Evolutionary conservation across 92 coral and sea anemone species (phyloP), one percentile per base, ranked within the genome.

Genomic region (Palythoa heliodiscus): DNA sequence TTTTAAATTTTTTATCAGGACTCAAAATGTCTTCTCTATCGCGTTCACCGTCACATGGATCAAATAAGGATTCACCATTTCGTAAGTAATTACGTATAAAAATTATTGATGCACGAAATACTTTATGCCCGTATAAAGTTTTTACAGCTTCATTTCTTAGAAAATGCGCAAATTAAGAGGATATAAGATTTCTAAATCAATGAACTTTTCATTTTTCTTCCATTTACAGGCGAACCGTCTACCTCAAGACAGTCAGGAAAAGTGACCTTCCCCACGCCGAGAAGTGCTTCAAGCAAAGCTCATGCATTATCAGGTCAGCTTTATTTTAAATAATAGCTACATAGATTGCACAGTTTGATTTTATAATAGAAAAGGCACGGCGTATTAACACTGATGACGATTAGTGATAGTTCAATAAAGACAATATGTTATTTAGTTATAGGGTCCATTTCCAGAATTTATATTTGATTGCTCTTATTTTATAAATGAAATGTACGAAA

Each of bases 31-130:
- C 64, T 16, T 71, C 70, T n/a, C 83, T 94, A 92, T 94, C 98
- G 13, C 93, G 91, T 38, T 79, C 98, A 37, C 88, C 91, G 64
- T 94, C 98, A 15, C 95, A 92, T 58, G 92, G 87, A 13, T 94
- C 98, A 35, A 94, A 86, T 84, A 94, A 89, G 73, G 93, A 78
- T 58, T 58, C 94, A 7, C 92, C 85, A 35, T 92, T 93, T 9
- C 92, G 98, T 94, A 87, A 90, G 93, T 76, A 52, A 7, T 29
- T 23, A n/a, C 12, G 8, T 2, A 11, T 57, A 58, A 58, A 58
- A 5, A 3, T 15, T 19, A 11, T 58, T 58, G 64, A 58, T 7
- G 19, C 4, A 58, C 64, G 5, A 58, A 58, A 29, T 4, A 58
- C 64, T 43, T 43, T 43, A 43, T 43, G 6, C 50, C 50, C 50